Percentiles rank a stretch among this genome's conserved stretches.
Evolutionary conservation across 2,113 vertebrate genomes (phyloP).

Genomic region (Thalassarche chlororhynchos): DNA sequence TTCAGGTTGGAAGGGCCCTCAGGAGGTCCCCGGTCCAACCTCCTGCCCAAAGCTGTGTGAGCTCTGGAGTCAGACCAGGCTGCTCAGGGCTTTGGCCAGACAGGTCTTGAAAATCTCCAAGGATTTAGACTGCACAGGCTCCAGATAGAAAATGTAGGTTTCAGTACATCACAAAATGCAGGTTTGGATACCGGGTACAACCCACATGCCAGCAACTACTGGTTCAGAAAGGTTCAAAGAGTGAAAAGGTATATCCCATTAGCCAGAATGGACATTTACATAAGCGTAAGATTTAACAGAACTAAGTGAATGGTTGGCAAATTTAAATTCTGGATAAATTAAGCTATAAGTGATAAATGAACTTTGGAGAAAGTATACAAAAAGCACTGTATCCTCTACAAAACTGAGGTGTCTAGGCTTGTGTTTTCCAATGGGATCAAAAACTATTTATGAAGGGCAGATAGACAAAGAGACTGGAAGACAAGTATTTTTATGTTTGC

Average conservation of each 20-base stretch:
- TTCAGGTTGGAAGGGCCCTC: neutral
- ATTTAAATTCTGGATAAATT: neutral
- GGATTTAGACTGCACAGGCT: neutral
- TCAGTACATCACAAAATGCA: neutral
- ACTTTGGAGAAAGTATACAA: neutral
- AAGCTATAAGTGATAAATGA: neutral
- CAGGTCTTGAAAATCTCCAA: neutral
- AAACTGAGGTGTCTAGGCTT: neutral
- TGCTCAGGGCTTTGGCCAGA: neutral
- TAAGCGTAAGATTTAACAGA: neutral
- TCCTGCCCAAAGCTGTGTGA: neutral
- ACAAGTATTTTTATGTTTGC: neutral
- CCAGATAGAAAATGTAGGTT: neutral
- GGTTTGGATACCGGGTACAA: neutral
- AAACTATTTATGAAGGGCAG: neutral
- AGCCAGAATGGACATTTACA: neutral
- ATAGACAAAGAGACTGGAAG: neutral
- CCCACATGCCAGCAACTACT: neutral
- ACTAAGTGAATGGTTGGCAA: neutral
- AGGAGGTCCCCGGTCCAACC: neutral
- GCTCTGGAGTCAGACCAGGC: neutral
- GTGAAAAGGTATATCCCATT: neutral
- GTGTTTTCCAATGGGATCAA: neutral
- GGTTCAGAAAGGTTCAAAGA: neutral
- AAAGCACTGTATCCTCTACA: neutral